A percentile compares a stretch with the other conserved stretches of the same genome.
These are phyloP conservation scores for Oryzaephilus surinamensis DNA, from an alignment of 1,140 invertebrate species.

Conservation along the genomic window DNA sequence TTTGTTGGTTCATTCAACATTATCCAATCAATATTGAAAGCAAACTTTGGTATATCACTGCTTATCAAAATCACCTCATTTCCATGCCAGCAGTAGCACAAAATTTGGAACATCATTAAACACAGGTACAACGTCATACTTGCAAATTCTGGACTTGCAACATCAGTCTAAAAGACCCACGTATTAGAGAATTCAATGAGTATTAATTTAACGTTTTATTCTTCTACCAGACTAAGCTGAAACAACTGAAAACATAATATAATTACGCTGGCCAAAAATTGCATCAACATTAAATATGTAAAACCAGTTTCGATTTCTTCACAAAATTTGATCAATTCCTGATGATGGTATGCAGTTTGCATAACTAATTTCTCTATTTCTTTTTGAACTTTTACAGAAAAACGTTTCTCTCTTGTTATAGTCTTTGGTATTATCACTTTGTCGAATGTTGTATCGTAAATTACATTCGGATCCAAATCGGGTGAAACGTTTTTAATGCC, in stretches of 20 bases:
- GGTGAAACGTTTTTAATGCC: neutral
- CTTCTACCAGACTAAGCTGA: slow-evolving; percentile 13
- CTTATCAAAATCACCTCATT: slow-evolving; percentile 19
- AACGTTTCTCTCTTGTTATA: neutral
- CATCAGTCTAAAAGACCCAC: neutral
- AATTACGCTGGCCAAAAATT: slow-evolving; percentile 12
- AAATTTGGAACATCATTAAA: slow-evolving; percentile 15
- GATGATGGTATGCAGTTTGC: slow-evolving; percentile 8
- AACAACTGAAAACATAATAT: slow-evolving; percentile 15
- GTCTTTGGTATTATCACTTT: neutral
- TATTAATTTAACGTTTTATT: neutral
- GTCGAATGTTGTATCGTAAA: neutral
- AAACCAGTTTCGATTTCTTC: slow-evolving; percentile 10
- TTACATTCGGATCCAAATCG: neutral
- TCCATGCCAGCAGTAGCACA: slow-evolving; percentile 13
- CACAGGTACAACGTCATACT: slow-evolving; percentile 11
- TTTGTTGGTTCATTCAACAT: slow-evolving; percentile 26
- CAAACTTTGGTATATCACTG: slow-evolving; percentile 13
- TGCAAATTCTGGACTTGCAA: slow-evolving; percentile 7
- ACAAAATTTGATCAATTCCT: slow-evolving; percentile 12
- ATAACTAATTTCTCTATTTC: neutral
- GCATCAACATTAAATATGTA: slow-evolving; percentile 10
- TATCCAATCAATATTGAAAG: slow-evolving; percentile 22
- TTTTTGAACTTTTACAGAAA: neutral
- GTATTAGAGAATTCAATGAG: no score